A percentile compares a stretch with the other conserved stretches of the same genome.
phyloP scores from a whole-genome alignment of 2,888 invertebrate species.

The Mesoligia furuncula region DNA sequence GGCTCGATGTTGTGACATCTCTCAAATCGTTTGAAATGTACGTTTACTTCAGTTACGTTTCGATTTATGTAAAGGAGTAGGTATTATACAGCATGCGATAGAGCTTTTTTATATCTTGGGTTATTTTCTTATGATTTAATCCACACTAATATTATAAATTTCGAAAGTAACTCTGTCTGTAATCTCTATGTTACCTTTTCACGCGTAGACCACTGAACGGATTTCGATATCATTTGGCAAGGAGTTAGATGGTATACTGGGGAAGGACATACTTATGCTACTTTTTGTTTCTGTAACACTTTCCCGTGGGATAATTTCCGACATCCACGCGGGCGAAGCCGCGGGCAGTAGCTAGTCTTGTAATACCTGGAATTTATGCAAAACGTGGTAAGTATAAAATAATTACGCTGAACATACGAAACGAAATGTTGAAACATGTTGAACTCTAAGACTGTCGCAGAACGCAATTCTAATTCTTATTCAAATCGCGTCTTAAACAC shows the following conservation, averaged over 20 bases:
- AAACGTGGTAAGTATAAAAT: background rate
- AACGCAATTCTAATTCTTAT: conserved; percentile 36
- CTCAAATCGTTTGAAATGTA: conserved; percentile 41
- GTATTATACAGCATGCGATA: background rate
- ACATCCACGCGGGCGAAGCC: background rate
- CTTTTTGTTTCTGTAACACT: background rate
- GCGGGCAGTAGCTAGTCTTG: background rate
- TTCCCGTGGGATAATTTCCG: background rate
- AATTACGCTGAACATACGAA: background rate
- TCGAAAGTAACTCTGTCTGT: background rate
- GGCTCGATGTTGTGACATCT: conserved; percentile 53
- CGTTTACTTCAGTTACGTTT: conserved; percentile 26
- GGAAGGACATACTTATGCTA: background rate
- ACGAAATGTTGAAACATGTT: conserved; percentile 10
- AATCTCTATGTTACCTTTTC: background rate
- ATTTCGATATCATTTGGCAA: too few species aligned
- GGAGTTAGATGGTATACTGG: background rate
- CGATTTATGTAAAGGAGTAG: conserved; percentile 7
- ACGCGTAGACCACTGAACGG: background rate
- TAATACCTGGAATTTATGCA: background rate
- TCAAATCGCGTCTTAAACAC: conserved; percentile 42
- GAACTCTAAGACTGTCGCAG: conserved; percentile 5
- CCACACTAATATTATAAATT: background rate
- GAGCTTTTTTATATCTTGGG: background rate
- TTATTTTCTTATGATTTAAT: conserved; percentile 2